Conservation (phyloP, 92 coral and sea anemone species). For the Siderastrea radians region DNA sequence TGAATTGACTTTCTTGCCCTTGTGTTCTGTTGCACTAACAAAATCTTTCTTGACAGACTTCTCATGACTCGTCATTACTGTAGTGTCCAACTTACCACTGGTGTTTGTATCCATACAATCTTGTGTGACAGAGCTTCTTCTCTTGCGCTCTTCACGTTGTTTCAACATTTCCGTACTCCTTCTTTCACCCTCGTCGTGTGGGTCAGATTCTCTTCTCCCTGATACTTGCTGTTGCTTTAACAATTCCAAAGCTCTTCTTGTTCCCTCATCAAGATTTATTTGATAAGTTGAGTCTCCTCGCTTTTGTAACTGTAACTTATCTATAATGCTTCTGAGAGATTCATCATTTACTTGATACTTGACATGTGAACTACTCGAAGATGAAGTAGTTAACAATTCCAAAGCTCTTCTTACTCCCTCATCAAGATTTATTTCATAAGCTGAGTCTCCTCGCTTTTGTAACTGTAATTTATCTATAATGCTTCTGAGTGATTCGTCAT, state of each 20-base stretch:
- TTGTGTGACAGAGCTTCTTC: background rate
- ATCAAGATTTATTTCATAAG: background rate
- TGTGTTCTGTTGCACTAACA: background rate
- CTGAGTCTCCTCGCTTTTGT: background rate
- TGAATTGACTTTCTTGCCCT: background rate
- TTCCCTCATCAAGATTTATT: background rate
- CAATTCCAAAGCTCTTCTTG: slow-evolving; percentile 7
- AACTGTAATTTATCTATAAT: background rate
- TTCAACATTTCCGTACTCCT: background rate
- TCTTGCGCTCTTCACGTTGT: background rate
- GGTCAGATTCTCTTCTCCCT: background rate
- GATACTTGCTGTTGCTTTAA: no score
- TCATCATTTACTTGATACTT: slow-evolving; percentile 19
- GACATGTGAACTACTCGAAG: background rate
- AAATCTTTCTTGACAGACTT: background rate
- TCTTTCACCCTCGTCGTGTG: background rate
- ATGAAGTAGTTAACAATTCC: background rate
- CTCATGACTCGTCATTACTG: background rate
- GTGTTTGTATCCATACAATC: background rate
- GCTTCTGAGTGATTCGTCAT: background rate
- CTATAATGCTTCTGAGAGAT: background rate
- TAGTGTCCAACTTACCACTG: background rate
- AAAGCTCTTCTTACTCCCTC: slow-evolving; percentile 14
- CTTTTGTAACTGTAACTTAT: background rate
- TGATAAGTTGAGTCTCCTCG: background rate